These are phyloP conservation scores for Stratiomys singularior DNA, from an alignment of 2,888 invertebrate species.

Conservation along the genomic window DNA sequence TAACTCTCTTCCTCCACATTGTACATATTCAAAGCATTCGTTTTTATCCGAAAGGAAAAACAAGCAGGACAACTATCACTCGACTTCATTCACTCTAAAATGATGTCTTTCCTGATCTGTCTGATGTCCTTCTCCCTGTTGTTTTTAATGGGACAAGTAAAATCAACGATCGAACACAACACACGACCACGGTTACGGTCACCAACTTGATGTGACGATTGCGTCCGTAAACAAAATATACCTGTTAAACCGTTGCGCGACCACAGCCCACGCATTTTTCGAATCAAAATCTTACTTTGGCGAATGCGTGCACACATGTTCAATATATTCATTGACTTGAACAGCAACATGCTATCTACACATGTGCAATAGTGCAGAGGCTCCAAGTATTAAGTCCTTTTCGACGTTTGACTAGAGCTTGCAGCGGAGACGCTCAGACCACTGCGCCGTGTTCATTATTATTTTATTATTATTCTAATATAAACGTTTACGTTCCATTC, in stretches of 20 bases:
- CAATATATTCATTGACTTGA: background rate
- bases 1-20: background rate
- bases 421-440: no score
- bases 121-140: background rate
- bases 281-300: background rate
- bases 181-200: background rate
- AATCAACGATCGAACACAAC: background rate
- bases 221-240: slow-evolving; percentile 54
- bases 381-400: slow-evolving; percentile 21
- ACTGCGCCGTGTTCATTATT: slow-evolving; percentile 24
- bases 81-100: background rate
- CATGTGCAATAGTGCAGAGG: slow-evolving; percentile 4
- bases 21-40: background rate
- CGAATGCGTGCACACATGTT: slow-evolving; percentile 22
- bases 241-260: slow-evolving; percentile 49
- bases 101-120: slow-evolving; percentile 12
- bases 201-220: slow-evolving; percentile 27
- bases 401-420: slow-evolving; percentile 3
- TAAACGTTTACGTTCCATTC: slow-evolving; percentile 52
- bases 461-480: slow-evolving; percentile 52
- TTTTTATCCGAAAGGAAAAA: no score
- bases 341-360: background rate
- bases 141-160: slow-evolving; percentile 27
- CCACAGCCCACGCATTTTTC: slow-evolving; percentile 52
- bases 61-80: no score